Percentiles rank a stretch among this genome's conserved stretches.
These are phyloP conservation scores for Pararge aegeria DNA, from an alignment of 1,140 invertebrate genomes.

Conservation along the genomic window DNA sequence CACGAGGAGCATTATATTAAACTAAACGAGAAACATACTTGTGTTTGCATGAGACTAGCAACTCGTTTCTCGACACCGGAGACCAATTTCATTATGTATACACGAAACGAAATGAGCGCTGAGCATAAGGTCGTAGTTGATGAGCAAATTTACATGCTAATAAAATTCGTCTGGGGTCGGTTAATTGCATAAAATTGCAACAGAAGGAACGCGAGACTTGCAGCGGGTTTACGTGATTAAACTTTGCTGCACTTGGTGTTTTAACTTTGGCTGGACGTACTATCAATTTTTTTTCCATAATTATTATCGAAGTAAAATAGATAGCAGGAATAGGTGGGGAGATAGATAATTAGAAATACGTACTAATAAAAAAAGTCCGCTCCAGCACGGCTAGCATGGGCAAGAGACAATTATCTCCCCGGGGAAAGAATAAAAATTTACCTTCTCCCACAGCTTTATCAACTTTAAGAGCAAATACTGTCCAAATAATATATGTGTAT, in stretches of 20 bases:
- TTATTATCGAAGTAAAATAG: too few relatives aligned
- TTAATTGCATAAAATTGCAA: constrained; percentile 5
- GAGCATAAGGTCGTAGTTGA: background rate
- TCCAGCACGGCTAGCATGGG: too few relatives aligned
- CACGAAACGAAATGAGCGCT: background rate
- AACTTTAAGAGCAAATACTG: too few relatives aligned
- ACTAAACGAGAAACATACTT: too few relatives aligned
- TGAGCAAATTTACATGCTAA: constrained; percentile 5
- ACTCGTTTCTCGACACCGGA: background rate
- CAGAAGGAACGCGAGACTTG: background rate
- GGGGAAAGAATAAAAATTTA: too few relatives aligned
- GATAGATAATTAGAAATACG: background rate
- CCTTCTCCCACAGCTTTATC: too few relatives aligned
- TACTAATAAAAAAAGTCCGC: too few relatives aligned
- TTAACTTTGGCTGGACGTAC: background rate
- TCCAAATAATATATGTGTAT: too few relatives aligned
- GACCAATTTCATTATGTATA: constrained; percentile 1
- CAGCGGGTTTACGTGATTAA: background rate
- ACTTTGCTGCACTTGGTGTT: background rate
- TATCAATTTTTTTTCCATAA: too few relatives aligned
- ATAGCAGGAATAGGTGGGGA: too few relatives aligned
- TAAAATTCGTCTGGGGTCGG: constrained; percentile 2
- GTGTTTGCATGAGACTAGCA: background rate
- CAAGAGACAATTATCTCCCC: too few relatives aligned
- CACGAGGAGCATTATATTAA: too few relatives aligned